Evolutionary conservation across 2,888 invertebrate genomes (phyloP).

Genomic region (Cataglyphis altisquamis): DNA sequence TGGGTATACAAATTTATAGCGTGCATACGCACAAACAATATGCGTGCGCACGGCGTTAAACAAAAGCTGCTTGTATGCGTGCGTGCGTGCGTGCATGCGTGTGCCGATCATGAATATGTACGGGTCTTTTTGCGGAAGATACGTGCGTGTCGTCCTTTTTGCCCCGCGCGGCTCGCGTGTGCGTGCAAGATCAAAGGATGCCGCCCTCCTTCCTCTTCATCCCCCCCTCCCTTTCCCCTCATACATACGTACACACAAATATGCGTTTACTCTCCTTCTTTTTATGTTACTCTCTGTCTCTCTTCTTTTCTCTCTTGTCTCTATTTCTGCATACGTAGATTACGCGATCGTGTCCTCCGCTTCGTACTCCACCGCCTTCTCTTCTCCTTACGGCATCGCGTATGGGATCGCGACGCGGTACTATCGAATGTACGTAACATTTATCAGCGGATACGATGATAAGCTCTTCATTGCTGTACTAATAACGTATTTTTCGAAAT

Average conservation of each 20-base stretch:
- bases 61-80: constrained; percentile 70
- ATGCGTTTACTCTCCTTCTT: constrained; percentile 37
- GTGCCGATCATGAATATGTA: constrained; percentile 76
- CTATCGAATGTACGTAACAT: constrained; percentile 44
- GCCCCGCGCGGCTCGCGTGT: constrained; percentile 70
- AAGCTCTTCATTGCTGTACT: constrained; percentile 36
- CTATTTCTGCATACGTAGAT: constrained; percentile 66
- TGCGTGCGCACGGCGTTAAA: constrained; percentile 75
- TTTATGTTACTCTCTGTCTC: constrained; percentile 36
- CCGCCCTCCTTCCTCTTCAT: constrained; percentile 78
- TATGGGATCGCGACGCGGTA: constrained; percentile 32
- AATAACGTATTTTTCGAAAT: constrained; percentile 16
- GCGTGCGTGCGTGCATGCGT: constrained; percentile 61
- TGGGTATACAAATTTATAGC: constrained; percentile 79
- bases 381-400: constrained; percentile 23
- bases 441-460: constrained; percentile 58
- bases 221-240: constrained; percentile 54
- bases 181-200: constrained; percentile 81
- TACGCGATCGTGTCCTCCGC: constrained; percentile 62
- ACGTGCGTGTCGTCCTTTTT: constrained; percentile 79
- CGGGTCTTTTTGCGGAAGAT: constrained; percentile 75
- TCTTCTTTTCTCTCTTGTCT: constrained; percentile 29
- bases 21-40: constrained; percentile 80
- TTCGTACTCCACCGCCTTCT: not conserved
- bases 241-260: constrained; percentile 27